These are phyloP conservation scores for Anastrepha obliqua DNA, from an alignment of 1,140 invertebrate genomes.

Conservation along the genomic window DNA sequence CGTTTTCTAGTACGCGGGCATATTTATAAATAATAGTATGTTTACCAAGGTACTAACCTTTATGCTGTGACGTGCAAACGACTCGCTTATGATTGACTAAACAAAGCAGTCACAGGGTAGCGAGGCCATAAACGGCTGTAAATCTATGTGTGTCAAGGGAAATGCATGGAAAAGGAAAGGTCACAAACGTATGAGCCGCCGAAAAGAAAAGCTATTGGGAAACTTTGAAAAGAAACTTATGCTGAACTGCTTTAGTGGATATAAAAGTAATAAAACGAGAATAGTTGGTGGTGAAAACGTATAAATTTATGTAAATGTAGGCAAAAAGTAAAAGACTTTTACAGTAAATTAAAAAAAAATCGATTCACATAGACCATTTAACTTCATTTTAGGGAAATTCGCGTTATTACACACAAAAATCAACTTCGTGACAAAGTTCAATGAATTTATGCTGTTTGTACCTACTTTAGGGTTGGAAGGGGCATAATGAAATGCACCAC, in stretches of 20 bases:
- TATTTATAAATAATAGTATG: neutral
- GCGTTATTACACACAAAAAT: neutral
- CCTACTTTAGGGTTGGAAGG: neutral
- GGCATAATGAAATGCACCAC: neutral
- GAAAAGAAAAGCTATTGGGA: neutral
- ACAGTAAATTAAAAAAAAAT: neutral
- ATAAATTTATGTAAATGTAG: neutral
- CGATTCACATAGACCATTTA: neutral
- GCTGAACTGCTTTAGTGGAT: neutral
- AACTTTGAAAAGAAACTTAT: neutral
- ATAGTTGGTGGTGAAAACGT: neutral
- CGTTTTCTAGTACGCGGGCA: neutral
- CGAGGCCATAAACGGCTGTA: neutral
- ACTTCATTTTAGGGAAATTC: neutral
- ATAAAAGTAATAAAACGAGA: slow-evolving; percentile 6
- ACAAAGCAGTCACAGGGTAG: neutral
- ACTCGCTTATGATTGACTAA: slow-evolving; percentile 3
- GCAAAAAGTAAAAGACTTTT: neutral
- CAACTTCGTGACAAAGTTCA: neutral
- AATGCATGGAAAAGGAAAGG: neutral
- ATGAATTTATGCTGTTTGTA: neutral
- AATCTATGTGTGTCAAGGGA: slow-evolving; percentile 36
- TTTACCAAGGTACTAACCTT: neutral
- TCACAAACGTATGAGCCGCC: neutral
- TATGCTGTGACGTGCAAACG: neutral